phyloP scores from a whole-genome alignment of 2,797 vertebrate species.

The Spinibarbus caldwelli region DNA sequence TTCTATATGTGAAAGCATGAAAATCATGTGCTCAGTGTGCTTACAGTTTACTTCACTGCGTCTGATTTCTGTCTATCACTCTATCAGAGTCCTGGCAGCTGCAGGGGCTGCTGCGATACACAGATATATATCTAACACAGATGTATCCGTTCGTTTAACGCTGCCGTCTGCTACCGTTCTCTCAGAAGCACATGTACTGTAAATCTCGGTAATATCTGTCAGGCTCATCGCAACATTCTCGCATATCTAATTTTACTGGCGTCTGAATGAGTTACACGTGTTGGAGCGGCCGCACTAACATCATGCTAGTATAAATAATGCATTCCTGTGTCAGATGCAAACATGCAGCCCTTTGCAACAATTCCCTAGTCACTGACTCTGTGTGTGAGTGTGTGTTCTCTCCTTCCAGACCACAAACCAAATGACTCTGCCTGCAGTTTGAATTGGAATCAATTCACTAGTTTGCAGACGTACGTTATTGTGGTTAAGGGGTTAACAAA shows the following conservation, averaged over 20 bases:
- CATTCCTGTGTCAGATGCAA: slow-evolving; percentile 40
- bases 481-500: slow-evolving; percentile 67
- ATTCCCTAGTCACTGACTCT: background rate
- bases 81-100: slow-evolving; percentile 18
- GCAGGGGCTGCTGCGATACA: slow-evolving; percentile 39
- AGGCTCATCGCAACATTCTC: slow-evolving; percentile 53
- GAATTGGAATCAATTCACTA: slow-evolving; percentile 54
- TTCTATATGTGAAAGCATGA: background rate
- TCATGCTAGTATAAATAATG: slow-evolving; percentile 53
- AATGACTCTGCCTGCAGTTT: slow-evolving; percentile 55
- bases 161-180: slow-evolving; percentile 22
- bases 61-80: slow-evolving; percentile 51
- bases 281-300: slow-evolving; percentile 37
- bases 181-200: slow-evolving; percentile 44
- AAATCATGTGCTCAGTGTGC: slow-evolving; percentile 21
- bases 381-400: slow-evolving; percentile 7
- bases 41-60: slow-evolving; percentile 40
- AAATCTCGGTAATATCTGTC: slow-evolving; percentile 52
- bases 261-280: slow-evolving; percentile 57
- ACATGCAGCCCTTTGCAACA: slow-evolving; percentile 28
- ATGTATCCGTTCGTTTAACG: slow-evolving; percentile 46
- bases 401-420: slow-evolving; percentile 49
- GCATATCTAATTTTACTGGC: slow-evolving; percentile 58
- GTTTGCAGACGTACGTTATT: slow-evolving; percentile 54
- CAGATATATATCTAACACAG: slow-evolving; percentile 46